Percentiles rank a stretch among this genome's conserved stretches.
Evolutionary conservation across 2,888 invertebrate species (phyloP).

Genomic region (Lymantria monacha): DNA sequence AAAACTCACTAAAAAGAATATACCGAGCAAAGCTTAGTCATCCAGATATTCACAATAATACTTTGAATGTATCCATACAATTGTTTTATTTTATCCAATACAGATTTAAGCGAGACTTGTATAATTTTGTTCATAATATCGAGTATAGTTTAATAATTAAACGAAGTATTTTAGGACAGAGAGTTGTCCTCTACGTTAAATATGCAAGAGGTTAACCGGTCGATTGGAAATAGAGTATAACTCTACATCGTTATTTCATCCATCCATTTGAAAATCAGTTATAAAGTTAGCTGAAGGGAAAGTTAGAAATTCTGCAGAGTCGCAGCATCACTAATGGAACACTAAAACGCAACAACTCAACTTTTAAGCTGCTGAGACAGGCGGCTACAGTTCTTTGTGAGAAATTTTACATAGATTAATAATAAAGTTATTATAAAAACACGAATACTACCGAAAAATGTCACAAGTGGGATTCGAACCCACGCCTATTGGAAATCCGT

Average conservation of each 20-base stretch:
- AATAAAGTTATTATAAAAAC: not conserved
- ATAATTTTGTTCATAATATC: too few species aligned
- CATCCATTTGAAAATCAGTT: too few species aligned
- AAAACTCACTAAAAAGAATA: too few species aligned
- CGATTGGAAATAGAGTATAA: not conserved
- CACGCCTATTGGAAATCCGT: too few species aligned
- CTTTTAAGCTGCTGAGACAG: constrained; percentile 12
- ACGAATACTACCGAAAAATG: too few species aligned
- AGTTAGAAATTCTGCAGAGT: constrained; percentile 10
- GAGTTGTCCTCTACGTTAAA: not conserved
- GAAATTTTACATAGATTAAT: not conserved
- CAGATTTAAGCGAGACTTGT: too few species aligned
- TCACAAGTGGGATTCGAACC: too few species aligned
- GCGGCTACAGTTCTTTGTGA: constrained; percentile 3
- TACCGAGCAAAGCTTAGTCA: too few species aligned
- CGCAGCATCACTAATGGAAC: constrained; percentile 1
- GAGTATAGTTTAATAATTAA: not conserved
- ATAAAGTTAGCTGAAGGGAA: constrained; percentile 10
- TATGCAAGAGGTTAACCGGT: not conserved
- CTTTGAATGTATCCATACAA: too few species aligned
- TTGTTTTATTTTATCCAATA: too few species aligned
- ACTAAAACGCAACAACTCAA: not conserved
- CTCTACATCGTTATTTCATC: too few species aligned
- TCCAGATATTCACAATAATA: too few species aligned
- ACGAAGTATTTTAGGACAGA: not conserved